Evolutionary conservation across 2,113 vertebrate species (phyloP).

Genomic region (Pluvialis apricaria): DNA sequence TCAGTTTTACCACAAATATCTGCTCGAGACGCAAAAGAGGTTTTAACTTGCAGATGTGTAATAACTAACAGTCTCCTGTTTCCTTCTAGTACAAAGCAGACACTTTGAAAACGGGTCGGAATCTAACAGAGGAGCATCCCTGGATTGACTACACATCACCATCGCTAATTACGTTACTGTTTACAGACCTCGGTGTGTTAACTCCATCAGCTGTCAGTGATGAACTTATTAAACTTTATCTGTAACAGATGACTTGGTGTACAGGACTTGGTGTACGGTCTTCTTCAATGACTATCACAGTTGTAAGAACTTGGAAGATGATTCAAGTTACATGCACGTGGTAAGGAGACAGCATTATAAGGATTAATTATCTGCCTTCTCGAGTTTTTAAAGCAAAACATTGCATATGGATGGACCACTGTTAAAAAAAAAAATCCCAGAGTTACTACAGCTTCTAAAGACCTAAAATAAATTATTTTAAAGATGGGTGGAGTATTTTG

Average conservation of each 20-base stretch:
- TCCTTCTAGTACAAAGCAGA: slow-evolving; percentile 90
- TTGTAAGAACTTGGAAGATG: neutral
- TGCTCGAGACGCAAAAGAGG: neutral
- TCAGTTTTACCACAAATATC: neutral
- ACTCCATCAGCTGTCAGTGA: slow-evolving; percentile 96
- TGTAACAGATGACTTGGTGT: slow-evolving; percentile 64
- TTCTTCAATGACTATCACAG: neutral
- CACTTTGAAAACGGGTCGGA: slow-evolving; percentile 77
- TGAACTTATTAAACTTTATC: slow-evolving; percentile 97
- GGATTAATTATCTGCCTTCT: neutral
- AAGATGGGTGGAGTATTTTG: neutral
- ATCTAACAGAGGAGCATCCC: slow-evolving; percentile 88
- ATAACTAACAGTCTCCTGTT: neutral
- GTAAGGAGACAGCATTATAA: neutral
- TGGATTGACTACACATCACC: slow-evolving; percentile 95
- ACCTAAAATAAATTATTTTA: slow-evolving; percentile 33
- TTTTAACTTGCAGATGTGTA: neutral
- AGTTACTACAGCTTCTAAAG: neutral
- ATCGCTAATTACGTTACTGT: slow-evolving; percentile 91
- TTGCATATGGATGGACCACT: neutral
- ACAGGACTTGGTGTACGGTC: neutral
- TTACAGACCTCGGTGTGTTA: slow-evolving; percentile 94
- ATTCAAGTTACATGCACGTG: neutral
- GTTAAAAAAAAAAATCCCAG: neutral
- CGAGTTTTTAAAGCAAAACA: neutral